Percentiles rank a stretch among this genome's conserved stretches.
phyloP scores from a whole-genome alignment of 2,113 vertebrate genomes.

The Onychorhynchus coronatus region DNA sequence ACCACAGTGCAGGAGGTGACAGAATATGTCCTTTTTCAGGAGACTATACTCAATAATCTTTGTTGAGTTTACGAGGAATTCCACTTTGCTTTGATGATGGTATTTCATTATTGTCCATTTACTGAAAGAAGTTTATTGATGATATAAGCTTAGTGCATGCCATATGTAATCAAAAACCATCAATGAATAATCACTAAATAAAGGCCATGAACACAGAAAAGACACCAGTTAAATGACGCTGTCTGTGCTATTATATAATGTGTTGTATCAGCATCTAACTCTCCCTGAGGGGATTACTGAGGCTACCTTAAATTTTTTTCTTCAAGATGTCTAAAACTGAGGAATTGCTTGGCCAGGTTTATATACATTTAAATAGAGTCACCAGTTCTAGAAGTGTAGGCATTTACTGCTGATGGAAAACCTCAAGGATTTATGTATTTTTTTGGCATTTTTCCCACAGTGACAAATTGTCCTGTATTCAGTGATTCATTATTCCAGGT shows the following conservation, averaged over 20 bases:
- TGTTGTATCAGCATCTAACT: neutral
- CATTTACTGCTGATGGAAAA: constrained; percentile 10
- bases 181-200: neutral
- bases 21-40: neutral
- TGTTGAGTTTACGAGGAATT: neutral
- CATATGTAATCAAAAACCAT: neutral
- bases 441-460: neutral
- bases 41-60: neutral
- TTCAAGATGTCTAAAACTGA: neutral
- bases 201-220: neutral
- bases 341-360: neutral
- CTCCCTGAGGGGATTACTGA: neutral
- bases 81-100: neutral
- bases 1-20: neutral
- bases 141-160: neutral
- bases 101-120: neutral
- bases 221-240: neutral
- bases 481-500: constrained; percentile 27
- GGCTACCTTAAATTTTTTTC: neutral
- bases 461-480: constrained; percentile 18
- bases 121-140: neutral
- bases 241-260: neutral
- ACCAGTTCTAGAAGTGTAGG: neutral
- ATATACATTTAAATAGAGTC: neutral
- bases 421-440: neutral